Base-by-base conservation (phyloP, 2,888 invertebrate species). In the Neelides folsomi region DNA sequence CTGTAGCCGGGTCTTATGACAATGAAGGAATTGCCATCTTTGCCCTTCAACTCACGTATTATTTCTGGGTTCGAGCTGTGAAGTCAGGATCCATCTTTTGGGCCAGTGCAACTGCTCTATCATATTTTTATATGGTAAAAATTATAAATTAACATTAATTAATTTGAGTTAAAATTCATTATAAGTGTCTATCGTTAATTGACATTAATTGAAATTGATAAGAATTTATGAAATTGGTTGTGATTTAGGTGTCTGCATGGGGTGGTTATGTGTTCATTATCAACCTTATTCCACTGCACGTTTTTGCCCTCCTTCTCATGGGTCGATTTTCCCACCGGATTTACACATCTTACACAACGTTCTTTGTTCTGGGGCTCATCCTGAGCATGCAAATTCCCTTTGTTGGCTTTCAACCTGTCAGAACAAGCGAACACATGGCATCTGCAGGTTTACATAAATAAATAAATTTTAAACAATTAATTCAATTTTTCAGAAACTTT, bases 1-100 rank as follows among this genome's bases (percentile, higher is more conserved):
- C 98, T 0, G 98, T 98, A 12, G 98, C 98, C 35, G 98, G 98
- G 20, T 97, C 95, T 67, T 98, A 98, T 70, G 98, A 99, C 70
- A 99, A 98, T 74, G 98, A 99, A 74, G 98, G 98, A 59, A 98
- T 99, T 69, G 98, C 98, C 49, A 99, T 99, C 66, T 99, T 99
- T 75, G 97, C 97, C 1, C 77, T 98, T 49, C 97, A 97, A 75
- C 89, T 97, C 70, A 98, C 98, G 1, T 98, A 97, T 70, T 98
- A 83, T 69, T 75, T 98, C 46, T 98, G 98, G 98, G 84, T 98
- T 57, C 65, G 66, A 70, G 86, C 97, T 51, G 86, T 99, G 6
- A 98, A 97, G 72, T 93, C 88, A 61, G 98, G 98, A 20, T 90
- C 95, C 4, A 81, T 99, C 36, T 95, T 87, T 71, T 99, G 97